These are phyloP conservation scores for Labroides dimidiatus DNA, from an alignment of 2,797 vertebrate genomes.

Conservation along the genomic window DNA sequence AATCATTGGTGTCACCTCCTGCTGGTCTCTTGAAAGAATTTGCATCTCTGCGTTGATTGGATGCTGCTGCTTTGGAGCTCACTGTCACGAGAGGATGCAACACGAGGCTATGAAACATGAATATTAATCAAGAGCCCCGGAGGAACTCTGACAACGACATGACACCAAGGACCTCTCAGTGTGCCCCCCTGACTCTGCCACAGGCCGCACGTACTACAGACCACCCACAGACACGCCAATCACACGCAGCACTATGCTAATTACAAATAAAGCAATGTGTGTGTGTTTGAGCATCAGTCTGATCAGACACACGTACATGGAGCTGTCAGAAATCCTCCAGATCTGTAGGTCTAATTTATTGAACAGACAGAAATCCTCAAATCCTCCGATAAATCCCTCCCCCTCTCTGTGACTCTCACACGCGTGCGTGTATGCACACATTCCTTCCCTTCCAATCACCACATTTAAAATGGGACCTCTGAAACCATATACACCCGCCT, in stretches of 20 bases:
- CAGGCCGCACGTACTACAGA: not conserved
- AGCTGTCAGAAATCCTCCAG: not conserved
- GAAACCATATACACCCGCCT: not conserved
- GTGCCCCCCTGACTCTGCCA: not conserved
- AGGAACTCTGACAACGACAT: not conserved
- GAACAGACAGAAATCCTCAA: conserved; percentile 15
- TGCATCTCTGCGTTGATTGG: too few relatives aligned
- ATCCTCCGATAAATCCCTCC: conserved; percentile 19
- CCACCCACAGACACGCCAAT: not conserved
- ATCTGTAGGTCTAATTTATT: conserved; percentile 7
- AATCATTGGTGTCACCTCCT: too few relatives aligned
- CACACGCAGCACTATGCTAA: not conserved
- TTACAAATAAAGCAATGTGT: not conserved
- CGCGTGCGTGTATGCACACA: not conserved
- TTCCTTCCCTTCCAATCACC: conserved; percentile 9
- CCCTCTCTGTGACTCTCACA: not conserved
- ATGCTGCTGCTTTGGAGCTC: too few relatives aligned
- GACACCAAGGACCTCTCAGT: not conserved
- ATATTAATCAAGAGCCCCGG: not conserved
- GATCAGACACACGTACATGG: not conserved
- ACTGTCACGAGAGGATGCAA: too few relatives aligned
- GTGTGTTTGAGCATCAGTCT: not conserved
- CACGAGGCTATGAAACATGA: not conserved
- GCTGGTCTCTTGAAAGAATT: too few relatives aligned
- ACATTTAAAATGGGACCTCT: conserved; percentile 29